These are phyloP conservation scores for Adelognathus sp. DNA, from an alignment of 2,888 invertebrate species.

Conservation along the genomic window DNA sequence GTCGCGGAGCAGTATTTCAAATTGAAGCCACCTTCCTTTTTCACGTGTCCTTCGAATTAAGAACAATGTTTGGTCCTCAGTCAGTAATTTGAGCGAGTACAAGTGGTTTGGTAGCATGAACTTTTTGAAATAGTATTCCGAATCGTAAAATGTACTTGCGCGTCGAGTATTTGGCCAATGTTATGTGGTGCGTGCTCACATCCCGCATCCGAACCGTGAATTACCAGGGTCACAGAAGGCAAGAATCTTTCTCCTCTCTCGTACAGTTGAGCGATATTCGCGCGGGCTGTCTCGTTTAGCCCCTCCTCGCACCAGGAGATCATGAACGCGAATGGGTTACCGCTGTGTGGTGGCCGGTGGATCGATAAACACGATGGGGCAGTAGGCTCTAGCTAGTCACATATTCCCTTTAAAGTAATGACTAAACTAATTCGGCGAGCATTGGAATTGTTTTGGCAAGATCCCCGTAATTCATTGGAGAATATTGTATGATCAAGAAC, in stretches of 20 bases:
- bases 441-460: not conserved
- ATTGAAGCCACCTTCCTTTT: no score
- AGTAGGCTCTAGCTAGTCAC: not conserved
- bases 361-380: not conserved
- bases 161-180: constrained; percentile 24
- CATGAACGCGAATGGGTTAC: constrained; percentile 49
- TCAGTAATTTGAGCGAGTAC: not conserved
- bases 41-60: no score
- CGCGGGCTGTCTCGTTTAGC: constrained; percentile 80
- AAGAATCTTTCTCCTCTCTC: constrained; percentile 72
- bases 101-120: not conserved
- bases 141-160: not conserved
- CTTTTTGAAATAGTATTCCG: not conserved
- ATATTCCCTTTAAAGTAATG: not conserved
- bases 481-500: not conserved
- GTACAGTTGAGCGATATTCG: constrained; percentile 76
- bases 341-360: not conserved
- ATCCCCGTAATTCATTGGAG: not conserved
- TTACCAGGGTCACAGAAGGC: constrained; percentile 72
- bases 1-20: no score
- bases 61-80: no score
- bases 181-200: constrained; percentile 76
- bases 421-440: not conserved
- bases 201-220: constrained; percentile 76
- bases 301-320: constrained; percentile 77